phyloP scores from a whole-genome alignment of 2,888 invertebrate species.

The Microdon myrmicae region DNA sequence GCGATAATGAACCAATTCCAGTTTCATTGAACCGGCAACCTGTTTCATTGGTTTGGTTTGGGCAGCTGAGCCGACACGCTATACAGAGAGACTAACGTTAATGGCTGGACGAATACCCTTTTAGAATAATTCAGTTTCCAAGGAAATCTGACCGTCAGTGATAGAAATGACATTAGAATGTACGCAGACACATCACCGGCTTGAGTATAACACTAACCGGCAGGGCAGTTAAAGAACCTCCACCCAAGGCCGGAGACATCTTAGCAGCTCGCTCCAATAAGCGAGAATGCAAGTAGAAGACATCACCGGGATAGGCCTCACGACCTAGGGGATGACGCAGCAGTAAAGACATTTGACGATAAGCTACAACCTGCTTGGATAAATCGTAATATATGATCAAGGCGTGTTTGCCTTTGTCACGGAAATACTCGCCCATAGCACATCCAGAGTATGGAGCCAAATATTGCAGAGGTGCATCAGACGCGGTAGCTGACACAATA shows the following conservation, averaged over 20 bases:
- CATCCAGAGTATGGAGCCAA: slow-evolving; percentile 99
- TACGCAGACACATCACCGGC: slow-evolving; percentile 99
- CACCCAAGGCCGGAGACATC: slow-evolving; percentile 94
- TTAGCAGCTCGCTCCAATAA: slow-evolving; percentile 98
- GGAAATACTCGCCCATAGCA: slow-evolving; percentile 99
- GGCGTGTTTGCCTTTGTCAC: slow-evolving; percentile 98
- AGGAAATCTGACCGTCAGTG: slow-evolving; percentile 99
- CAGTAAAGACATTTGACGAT: slow-evolving; percentile 99
- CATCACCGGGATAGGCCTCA: slow-evolving; percentile 99
- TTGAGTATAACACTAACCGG: slow-evolving; percentile 99
- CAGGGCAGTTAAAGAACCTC: slow-evolving; percentile 96
- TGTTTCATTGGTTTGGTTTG: slow-evolving; percentile 99
- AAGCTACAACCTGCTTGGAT: slow-evolving; percentile 99
- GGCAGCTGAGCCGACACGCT: slow-evolving; percentile 98
- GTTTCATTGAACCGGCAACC: slow-evolving; percentile 99
- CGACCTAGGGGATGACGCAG: slow-evolving; percentile 99
- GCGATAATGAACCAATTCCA: slow-evolving; percentile 99
- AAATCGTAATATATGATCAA: slow-evolving; percentile 99
- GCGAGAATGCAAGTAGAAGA: slow-evolving; percentile 99
- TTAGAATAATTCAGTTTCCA: slow-evolving; percentile 99
- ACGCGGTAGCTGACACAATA: slow-evolving; percentile 98
- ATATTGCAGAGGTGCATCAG: slow-evolving; percentile 99
- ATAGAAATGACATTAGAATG: slow-evolving; percentile 99
- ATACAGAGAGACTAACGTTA: slow-evolving; percentile 99
- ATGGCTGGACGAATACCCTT: slow-evolving; percentile 99